Evolutionary conservation across 2,113 vertebrate species (phyloP), one percentile per base, ranked within the genome.

Genomic region (Sorex fumeus): DNA sequence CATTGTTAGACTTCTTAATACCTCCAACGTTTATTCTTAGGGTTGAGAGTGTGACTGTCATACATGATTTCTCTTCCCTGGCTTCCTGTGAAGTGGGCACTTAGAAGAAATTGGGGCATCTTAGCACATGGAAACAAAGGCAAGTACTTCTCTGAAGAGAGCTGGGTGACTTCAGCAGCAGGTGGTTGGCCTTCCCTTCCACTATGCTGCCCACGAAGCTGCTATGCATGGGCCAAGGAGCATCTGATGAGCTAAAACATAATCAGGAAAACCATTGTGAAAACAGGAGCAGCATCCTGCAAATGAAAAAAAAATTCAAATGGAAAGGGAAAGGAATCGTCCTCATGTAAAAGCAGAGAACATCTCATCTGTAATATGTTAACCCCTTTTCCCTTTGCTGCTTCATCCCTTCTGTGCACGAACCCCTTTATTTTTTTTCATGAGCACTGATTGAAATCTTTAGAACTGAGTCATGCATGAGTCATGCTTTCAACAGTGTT

Each of bases 201-300:
- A 3, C 6, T 45, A 11, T 0, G 27, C 60, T 28, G 1, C 25
- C 32, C 57, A 60, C 57, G 4, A 21, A 84, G 79, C 47, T 45
- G 70, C 82, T 80, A 11, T 64, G 64, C 45, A 66, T 4, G 25
- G 77, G 66, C 53, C 57, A 95, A 80, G 2, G 60, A 66, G 28
- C 18, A 18, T 93, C 87, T 94, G 64, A 87, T 47, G 50, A 93
- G 50, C 86, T 70, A 85, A 91, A 74, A 67, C 64, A 43, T 79
- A 90, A 87, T 93, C 91, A 78, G 23, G 34, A 91, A 95, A 94
- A 50, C 90, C 23, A 88, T 23, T 78, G 79, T 96, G 83, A 88
- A 96, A 94, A 95, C 67, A 86, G 67, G 45, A 95, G 83, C 57
- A 32, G 90, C 4, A 30, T 36, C 86, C 64, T 71, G 69, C 90